A percentile compares a stretch with the other conserved stretches of the same genome.
These are phyloP conservation scores for Chlamydotis undulata DNA, from an alignment of 2,113 vertebrate species.

Conservation along the genomic window DNA sequence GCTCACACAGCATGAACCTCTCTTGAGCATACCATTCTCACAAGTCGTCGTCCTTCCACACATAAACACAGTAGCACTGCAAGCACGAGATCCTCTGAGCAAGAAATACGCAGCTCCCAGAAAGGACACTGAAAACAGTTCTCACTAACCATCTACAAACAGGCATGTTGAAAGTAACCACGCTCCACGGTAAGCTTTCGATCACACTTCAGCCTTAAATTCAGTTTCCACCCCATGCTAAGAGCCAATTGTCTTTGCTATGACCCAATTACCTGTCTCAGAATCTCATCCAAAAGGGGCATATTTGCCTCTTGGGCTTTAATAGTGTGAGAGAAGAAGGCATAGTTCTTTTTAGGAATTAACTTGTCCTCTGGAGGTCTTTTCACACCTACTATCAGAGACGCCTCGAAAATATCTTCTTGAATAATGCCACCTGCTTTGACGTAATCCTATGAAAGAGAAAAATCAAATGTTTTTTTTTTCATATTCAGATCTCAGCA, in stretches of 20 bases:
- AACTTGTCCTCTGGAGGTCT: slow-evolving; percentile 90
- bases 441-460: slow-evolving; percentile 83
- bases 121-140: background rate
- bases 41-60: background rate
- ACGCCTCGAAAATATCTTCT: slow-evolving; percentile 94
- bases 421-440: slow-evolving; percentile 92
- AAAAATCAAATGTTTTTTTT: background rate
- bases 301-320: slow-evolving; percentile 98
- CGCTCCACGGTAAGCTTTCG: background rate
- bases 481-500: background rate
- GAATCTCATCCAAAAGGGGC: slow-evolving; percentile 90
- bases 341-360: slow-evolving; percentile 91
- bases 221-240: background rate
- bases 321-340: slow-evolving; percentile 98
- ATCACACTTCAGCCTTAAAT: background rate
- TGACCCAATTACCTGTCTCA: slow-evolving; percentile 84
- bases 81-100: background rate
- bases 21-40: background rate
- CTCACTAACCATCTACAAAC: background rate
- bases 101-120: background rate
- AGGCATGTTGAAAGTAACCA: rapidly evolving
- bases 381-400: slow-evolving; percentile 94
- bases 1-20: background rate
- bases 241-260: background rate
- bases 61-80: background rate